phyloP scores from a whole-genome alignment of 2,888 invertebrate species.

The Parapristionchus giblindavisi region DNA sequence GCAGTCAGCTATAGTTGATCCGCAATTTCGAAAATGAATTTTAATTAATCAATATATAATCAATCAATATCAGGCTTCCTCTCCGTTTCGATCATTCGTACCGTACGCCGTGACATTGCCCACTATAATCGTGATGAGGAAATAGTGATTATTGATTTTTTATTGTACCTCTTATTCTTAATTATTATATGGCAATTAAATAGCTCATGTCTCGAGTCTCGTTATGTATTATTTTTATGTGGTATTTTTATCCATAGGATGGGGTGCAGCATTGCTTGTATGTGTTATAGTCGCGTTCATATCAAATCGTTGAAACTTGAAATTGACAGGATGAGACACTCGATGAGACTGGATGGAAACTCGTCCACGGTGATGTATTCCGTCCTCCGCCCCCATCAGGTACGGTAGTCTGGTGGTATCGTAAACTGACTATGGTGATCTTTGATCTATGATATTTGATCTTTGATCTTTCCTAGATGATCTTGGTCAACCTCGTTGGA shows the following conservation, averaged over 20 bases:
- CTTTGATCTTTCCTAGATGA: constrained; percentile 75
- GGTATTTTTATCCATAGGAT: too few species aligned
- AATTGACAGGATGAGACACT: constrained; percentile 86
- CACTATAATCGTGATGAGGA: constrained; percentile 79
- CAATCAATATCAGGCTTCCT: constrained; percentile 87
- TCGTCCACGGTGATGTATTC: constrained; percentile 98
- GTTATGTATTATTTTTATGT: too few species aligned
- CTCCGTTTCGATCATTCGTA: constrained; percentile 96
- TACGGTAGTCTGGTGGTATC: too few species aligned
- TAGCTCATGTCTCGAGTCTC: too few species aligned
- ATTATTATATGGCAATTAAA: too few species aligned
- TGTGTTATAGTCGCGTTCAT: too few species aligned
- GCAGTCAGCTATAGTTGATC: too few species aligned
- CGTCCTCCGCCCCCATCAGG: constrained; percentile 81
- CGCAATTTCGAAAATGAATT: too few species aligned
- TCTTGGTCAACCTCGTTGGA: constrained; percentile 92
- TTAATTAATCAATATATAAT: too few species aligned
- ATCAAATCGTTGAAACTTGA: too few species aligned
- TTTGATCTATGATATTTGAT: neutral
- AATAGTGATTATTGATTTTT: constrained; percentile 61
- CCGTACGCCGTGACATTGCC: constrained; percentile 90
- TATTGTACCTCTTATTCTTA: too few species aligned
- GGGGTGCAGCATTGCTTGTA: too few species aligned
- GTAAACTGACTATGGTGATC: constrained; percentile 41
- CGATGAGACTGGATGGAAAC: constrained; percentile 98